Evolutionary conservation across 2,797 vertebrate genomes (phyloP), one percentile per base, ranked within the genome.

Genomic region (Ptychadena robeensis): DNA sequence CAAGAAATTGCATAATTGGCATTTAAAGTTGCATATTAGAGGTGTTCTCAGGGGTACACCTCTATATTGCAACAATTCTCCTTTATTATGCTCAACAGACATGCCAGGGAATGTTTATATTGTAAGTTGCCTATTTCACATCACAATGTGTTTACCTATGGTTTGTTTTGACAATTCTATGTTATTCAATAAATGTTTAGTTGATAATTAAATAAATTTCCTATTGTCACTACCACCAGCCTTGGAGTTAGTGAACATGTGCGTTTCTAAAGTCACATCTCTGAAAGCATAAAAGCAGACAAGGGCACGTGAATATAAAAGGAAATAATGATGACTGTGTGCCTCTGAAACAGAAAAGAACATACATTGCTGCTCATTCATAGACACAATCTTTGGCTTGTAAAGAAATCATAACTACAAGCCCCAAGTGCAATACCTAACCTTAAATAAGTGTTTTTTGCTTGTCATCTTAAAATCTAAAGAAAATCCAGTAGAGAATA

Each of bases 401-500:
- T 30, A 4, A 30, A 84, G 83, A 70, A 91, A 88, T 89, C 87
- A 87, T 89, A 91, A 89, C 82, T 88, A 90, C 89, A 90, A 88
- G 88, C 87, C 91, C 71, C 32, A 87, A 53, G 75, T 89, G 87
- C 88, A 79, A 89, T 87, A 86, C 89, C 89, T 92, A 90, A 91
- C 91, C 91, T 92, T 92, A 92, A 93, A 85, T 92, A 92, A 94
- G 91, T 93, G 91, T 92, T 94, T 93, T 91, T 90, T 89, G 89
- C 86, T 92, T 92, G 92, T 93, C 93, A 91, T 91, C 90, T 73
- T 15, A 89, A 90, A 89, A 93, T 92, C 91, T 91, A 92, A 89
- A 87, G 88, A 86, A 89, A 91, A 92, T 90, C 89, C 93, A 92
- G 90, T 86, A 72, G 91, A 93, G 94, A 93, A 90, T 93, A 89